phyloP scores from a whole-genome alignment of 2,888 invertebrate species.

The Matsumyia berberina region DNA sequence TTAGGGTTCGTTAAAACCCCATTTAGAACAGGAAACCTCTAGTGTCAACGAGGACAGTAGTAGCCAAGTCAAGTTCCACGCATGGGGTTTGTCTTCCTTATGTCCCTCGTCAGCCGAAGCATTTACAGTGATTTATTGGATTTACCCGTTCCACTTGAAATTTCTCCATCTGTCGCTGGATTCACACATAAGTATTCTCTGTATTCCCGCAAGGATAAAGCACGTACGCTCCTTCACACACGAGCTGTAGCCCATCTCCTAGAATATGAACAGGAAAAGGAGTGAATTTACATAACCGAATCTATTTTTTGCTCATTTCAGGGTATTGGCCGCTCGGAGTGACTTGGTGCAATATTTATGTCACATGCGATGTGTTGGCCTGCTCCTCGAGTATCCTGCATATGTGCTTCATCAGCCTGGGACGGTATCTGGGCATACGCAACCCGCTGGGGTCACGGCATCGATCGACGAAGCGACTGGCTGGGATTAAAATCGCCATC shows the following conservation, averaged over 20 bases:
- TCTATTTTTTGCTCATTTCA: constrained; percentile 83
- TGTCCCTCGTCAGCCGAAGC: not conserved
- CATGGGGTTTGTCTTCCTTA: not conserved
- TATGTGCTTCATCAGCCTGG: constrained; percentile 95
- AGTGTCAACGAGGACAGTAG: not conserved
- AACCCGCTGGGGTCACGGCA: constrained; percentile 94
- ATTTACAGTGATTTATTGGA: constrained; percentile 26
- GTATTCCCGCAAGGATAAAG: not conserved
- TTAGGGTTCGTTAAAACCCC: constrained; percentile 35
- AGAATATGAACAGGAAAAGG: not conserved
- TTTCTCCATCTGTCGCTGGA: not conserved
- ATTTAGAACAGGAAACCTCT: constrained; percentile 7
- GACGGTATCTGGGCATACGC: constrained; percentile 94
- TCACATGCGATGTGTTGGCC: constrained; percentile 97
- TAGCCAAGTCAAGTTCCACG: too few relatives aligned
- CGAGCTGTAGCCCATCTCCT: not conserved
- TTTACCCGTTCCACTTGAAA: not conserved
- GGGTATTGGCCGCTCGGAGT: constrained; percentile 97
- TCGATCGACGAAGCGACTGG: constrained; percentile 92
- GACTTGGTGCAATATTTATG: constrained; percentile 97
- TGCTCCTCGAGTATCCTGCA: constrained; percentile 98
- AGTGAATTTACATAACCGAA: not conserved
- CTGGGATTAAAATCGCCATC: constrained; percentile 94
- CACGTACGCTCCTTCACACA: not conserved
- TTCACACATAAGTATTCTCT: constrained; percentile 32